Evolutionary conservation across 2,797 vertebrate species (phyloP).

Genomic region (Cossypha heuglini): DNA sequence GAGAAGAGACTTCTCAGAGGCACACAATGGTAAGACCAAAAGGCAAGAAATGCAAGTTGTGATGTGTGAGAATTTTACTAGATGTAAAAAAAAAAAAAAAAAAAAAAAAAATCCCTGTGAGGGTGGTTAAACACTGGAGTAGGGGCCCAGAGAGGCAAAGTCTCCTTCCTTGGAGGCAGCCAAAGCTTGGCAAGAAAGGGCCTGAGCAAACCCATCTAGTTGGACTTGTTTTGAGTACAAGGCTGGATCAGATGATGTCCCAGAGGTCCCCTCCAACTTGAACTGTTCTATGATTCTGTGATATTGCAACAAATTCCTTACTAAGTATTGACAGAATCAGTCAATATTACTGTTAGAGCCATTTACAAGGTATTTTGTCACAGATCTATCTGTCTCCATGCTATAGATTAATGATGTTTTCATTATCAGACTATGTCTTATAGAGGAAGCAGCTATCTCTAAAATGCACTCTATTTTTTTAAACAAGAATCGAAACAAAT

Average conservation of each 20-base stretch:
- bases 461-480: constrained; percentile 44
- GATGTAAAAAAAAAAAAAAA: not conserved
- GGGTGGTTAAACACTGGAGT: not conserved
- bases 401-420: constrained; percentile 71
- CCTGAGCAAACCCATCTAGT: not conserved
- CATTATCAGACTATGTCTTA: constrained; percentile 63
- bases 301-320: constrained; percentile 59
- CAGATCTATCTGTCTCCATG: constrained; percentile 69
- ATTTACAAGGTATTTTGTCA: constrained; percentile 74
- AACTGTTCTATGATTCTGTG: constrained; percentile 49
- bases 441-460: constrained; percentile 42
- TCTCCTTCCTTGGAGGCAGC: not conserved
- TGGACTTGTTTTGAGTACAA: not conserved
- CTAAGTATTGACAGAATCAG: constrained; percentile 66
- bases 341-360: constrained; percentile 75
- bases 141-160: not conserved
- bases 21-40: not conserved
- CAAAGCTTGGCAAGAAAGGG: not conserved
- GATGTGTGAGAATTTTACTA: not conserved
- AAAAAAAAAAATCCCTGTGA: accelerated
- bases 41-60: not conserved
- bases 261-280: not conserved
- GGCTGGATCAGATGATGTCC: not conserved
- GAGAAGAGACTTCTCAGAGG: not conserved
- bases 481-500: constrained; percentile 4